These are phyloP conservation scores for Ceriagrion tenellum DNA, from an alignment of 2,888 invertebrate genomes.

Conservation along the genomic window DNA sequence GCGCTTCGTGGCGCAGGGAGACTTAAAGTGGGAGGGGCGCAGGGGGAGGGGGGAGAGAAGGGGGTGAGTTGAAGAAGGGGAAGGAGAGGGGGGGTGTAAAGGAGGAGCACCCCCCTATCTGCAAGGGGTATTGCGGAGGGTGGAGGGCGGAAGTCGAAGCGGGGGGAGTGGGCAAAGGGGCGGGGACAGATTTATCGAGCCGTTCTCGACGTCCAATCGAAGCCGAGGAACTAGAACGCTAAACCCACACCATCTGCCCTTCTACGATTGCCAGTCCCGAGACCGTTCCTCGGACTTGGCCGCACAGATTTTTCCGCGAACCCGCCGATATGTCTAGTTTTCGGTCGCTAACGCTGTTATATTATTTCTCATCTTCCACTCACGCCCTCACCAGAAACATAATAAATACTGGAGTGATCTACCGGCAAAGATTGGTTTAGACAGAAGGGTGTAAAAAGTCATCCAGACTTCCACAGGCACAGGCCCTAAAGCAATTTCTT, in stretches of 20 bases:
- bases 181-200: constrained; percentile 21
- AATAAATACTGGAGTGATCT: too few species aligned
- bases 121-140: too few species aligned
- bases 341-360: too few species aligned
- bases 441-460: too few species aligned
- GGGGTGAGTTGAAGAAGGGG: not conserved
- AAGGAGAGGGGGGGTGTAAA: not conserved
- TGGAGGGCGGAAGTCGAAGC: not conserved
- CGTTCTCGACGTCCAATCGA: not conserved
- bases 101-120: too few species aligned
- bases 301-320: not conserved
- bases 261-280: not conserved
- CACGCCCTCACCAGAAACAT: too few species aligned
- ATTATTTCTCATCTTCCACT: too few species aligned
- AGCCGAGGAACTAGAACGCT: not conserved
- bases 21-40: not conserved
- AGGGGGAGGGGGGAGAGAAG: not conserved
- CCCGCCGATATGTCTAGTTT: not conserved
- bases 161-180: not conserved
- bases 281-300: not conserved
- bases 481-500: too few species aligned
- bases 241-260: not conserved
- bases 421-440: too few species aligned
- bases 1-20: not conserved
- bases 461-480: too few species aligned